A percentile compares a stretch with the other conserved stretches of the same genome.
Conservation (phyloP, 2,797 vertebrate species). For the Pterois miles region DNA sequence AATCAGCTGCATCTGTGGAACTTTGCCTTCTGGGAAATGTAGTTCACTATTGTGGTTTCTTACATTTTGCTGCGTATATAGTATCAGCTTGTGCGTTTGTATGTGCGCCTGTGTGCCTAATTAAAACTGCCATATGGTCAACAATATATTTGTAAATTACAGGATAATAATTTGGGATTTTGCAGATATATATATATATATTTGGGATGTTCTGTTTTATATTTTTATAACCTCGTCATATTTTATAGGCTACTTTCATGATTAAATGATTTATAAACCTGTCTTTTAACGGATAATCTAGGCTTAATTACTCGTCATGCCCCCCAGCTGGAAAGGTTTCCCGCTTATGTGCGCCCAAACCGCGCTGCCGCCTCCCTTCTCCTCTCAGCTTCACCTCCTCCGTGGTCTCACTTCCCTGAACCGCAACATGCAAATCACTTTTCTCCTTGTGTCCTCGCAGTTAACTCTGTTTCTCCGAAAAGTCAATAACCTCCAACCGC, state of each 20-base stretch:
- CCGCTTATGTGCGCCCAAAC: constrained; percentile 83
- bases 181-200: too few relatives aligned
- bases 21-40: constrained; percentile 70
- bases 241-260: too few relatives aligned
- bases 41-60: constrained; percentile 18
- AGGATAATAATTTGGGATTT: too few relatives aligned
- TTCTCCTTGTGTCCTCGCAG: constrained; percentile 30
- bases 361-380: constrained; percentile 85
- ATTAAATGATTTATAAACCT: too few relatives aligned
- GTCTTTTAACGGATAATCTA: too few relatives aligned
- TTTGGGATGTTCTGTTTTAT: too few relatives aligned
- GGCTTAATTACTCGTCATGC: not conserved
- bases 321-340: constrained; percentile 74
- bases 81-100: too few relatives aligned
- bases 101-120: too few relatives aligned
- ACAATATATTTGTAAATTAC: too few relatives aligned
- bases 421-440: constrained; percentile 67
- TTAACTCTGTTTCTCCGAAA: constrained; percentile 59
- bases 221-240: too few relatives aligned
- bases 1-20: constrained; percentile 51
- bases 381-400: constrained; percentile 65
- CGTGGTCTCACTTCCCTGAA: constrained; percentile 65
- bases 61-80: not conserved
- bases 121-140: too few relatives aligned
- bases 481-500: constrained; percentile 55